Evolutionary conservation across 2,888 invertebrate species (phyloP).

Genomic region (Mantis religiosa): DNA sequence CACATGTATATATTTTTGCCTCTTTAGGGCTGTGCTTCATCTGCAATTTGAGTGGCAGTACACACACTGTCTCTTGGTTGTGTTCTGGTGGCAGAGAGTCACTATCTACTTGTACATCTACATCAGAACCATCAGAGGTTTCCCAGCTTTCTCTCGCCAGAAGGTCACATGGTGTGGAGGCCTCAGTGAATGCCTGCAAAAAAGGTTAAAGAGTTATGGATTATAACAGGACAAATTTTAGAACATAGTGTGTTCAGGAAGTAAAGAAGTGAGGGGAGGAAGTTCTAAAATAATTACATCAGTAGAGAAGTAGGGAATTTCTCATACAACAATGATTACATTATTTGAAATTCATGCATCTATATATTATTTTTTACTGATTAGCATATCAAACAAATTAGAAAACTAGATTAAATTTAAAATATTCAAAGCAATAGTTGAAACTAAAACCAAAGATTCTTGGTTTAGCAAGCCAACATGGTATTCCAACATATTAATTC

Average conservation of each 20-base stretch:
- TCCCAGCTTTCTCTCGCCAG: conserved; percentile 66
- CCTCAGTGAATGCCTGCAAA: conserved; percentile 35
- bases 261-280: not conserved
- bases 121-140: conserved; percentile 63
- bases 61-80: conserved; percentile 45
- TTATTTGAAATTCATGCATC: no score
- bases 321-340: no score
- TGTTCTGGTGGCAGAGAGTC: conserved; percentile 21
- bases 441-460: no score
- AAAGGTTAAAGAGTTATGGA: conserved; percentile 11
- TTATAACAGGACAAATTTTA: not conserved
- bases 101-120: conserved; percentile 38
- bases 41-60: not conserved
- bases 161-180: conserved; percentile 58
- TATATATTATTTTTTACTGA: no score
- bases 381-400: no score
- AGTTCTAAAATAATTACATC: not conserved
- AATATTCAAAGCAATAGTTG: no score
- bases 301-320: no score
- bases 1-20: conserved; percentile 45
- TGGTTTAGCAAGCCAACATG: no score
- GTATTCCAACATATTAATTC: no score
- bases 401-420: no score
- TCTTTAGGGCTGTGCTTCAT: not conserved
- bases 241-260: not conserved